Percentiles rank a stretch among this genome's conserved stretches.
Conservation (phyloP, 2,113 vertebrate species). For the Eleginops maclovinus region DNA sequence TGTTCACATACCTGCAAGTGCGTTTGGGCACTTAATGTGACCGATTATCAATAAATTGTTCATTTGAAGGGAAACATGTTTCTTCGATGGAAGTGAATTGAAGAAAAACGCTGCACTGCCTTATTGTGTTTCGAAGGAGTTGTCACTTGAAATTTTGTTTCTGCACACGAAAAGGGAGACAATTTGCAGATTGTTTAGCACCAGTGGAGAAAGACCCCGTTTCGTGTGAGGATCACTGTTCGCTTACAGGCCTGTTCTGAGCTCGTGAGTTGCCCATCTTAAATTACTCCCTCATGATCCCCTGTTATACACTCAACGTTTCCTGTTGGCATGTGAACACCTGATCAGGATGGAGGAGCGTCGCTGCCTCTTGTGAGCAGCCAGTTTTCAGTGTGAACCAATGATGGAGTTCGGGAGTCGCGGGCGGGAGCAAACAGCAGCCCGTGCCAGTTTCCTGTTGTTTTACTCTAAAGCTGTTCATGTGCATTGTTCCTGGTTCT, state of each 20-base stretch:
- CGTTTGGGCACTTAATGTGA: conserved; percentile 93
- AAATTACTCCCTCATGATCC: conserved; percentile 45
- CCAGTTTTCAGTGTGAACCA: conserved; percentile 52
- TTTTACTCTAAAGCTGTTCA: conserved; percentile 41
- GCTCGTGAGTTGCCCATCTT: conserved; percentile 55
- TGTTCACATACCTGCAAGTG: conserved; percentile 91
- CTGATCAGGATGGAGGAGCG: conserved; percentile 65
- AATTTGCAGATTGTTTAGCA: conserved; percentile 72
- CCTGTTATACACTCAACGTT: conserved; percentile 39
- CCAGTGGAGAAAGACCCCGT: conserved; percentile 71
- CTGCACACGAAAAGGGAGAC: conserved; percentile 70
- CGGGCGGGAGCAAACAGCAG: conserved; percentile 44
- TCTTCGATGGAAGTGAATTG: conserved; percentile 99
- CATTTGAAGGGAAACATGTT: conserved; percentile 97
- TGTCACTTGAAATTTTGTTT: conserved; percentile 78
- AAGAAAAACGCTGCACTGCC: conserved; percentile 86
- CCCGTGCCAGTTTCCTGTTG: conserved; percentile 44
- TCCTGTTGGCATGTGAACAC: conserved; percentile 60
- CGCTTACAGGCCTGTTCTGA: conserved; percentile 70
- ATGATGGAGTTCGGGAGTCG: conserved; percentile 15
- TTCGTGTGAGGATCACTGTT: conserved; percentile 74
- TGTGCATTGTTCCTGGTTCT: conserved; percentile 50
- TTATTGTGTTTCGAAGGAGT: conserved; percentile 84
- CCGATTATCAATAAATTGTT: conserved; percentile 99
- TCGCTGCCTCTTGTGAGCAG: conserved; percentile 43